A percentile compares a stretch with the other conserved stretches of the same genome.
phyloP scores from a whole-genome alignment of 2,797 vertebrate genomes.

The Acipenser transmontanus region DNA sequence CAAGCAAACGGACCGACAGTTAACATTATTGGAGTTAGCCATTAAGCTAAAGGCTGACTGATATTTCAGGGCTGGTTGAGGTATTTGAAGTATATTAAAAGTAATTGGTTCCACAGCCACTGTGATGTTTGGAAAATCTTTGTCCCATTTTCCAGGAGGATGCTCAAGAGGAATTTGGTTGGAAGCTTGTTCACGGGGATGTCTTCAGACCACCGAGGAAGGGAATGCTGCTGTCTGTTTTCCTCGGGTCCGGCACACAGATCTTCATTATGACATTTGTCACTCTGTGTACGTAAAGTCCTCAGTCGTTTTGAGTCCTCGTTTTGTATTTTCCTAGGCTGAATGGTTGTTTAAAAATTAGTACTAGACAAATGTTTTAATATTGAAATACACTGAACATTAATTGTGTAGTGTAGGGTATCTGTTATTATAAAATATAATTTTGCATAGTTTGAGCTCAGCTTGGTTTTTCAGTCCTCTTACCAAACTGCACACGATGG shows the following conservation, averaged over 20 bases:
- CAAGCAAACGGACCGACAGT: conserved; percentile 64
- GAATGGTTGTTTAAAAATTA: neutral
- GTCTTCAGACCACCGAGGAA: conserved; percentile 87
- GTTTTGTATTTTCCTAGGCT: neutral
- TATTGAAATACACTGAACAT: too few relatives aligned
- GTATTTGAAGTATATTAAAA: conserved; percentile 66
- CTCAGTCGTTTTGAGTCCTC: neutral
- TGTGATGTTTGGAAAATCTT: conserved; percentile 14
- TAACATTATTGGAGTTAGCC: conserved; percentile 61
- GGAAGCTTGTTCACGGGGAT: conserved; percentile 89
- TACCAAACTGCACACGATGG: too few relatives aligned
- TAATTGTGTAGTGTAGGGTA: too few relatives aligned
- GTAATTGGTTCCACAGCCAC: conserved; percentile 64
- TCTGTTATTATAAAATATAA: too few relatives aligned
- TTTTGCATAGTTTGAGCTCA: too few relatives aligned
- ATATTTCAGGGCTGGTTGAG: conserved; percentile 38
- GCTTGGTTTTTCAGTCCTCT: too few relatives aligned
- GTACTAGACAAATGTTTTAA: too few relatives aligned
- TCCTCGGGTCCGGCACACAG: conserved; percentile 84
- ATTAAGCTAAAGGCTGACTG: too few relatives aligned
- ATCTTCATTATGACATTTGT: conserved; percentile 94
- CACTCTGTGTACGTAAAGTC: conserved; percentile 67
- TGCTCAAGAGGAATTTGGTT: conserved; percentile 91
- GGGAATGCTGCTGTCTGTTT: conserved; percentile 88
- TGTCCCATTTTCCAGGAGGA: conserved; percentile 67